Base-by-base conservation (phyloP, 1,140 invertebrate species). In the Drosophila asahinai region DNA sequence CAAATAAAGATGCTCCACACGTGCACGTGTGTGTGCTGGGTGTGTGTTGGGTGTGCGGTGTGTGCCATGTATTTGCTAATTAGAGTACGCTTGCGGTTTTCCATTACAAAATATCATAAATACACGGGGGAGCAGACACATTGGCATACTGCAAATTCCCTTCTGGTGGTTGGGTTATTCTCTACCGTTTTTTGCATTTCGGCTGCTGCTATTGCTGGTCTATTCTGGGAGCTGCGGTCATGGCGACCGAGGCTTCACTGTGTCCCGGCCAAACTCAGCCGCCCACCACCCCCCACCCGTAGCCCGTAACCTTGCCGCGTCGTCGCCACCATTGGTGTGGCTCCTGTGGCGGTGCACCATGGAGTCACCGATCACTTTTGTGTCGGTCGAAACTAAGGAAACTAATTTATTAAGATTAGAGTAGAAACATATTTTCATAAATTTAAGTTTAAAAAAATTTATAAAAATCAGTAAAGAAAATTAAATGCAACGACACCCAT, bases 31-130 rank as follows among this genome's bases (percentile, higher is more conserved):
- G 15, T 55, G 45, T 33, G 27, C 3, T 54, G 17, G 33, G 47
- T 38, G 17, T 19, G 12, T 19, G 19, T 3, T 5, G 15, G 33
- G 14, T 33, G 22, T 27, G 48, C 15, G 8, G 40, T 58, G 72
- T 55, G 25, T 42, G 52, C n/a, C 51, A 33, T 67, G 63, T 77
- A 77, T 66, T 76, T 77, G 54, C 74, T 77, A 77, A 77, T 77
- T 77, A 77, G 74, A 77, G 60, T 67, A 45, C 73, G 73, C 47
- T 43, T 77, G 73, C 48, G 73, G 73, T 77, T 77, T 77, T 77
- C 62, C 49, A 48, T 77, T 77, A 59, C 73, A 76, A 77, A 77
- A 77, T 67, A 54, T 40, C 73, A 77, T 77, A 77, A 77, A 77
- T 77, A 77, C 62, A 33, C 22, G 25, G 42, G 48, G 22, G 52